Evolutionary conservation across 2,888 invertebrate species (phyloP).

Genomic region (Thereva unica): DNA sequence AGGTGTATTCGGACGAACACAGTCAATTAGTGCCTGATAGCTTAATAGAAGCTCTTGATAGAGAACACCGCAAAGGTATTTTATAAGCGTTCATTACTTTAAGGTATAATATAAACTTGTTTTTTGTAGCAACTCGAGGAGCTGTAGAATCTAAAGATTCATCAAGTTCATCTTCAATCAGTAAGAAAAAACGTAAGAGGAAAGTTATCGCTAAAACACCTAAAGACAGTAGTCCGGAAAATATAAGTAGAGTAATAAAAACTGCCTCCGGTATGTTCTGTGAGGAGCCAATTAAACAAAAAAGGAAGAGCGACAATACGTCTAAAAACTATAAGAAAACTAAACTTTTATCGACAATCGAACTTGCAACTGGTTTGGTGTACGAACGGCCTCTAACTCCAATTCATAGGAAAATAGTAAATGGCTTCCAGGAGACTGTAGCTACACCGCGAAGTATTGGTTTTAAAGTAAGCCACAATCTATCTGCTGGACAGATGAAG

Average conservation of each 20-base stretch:
- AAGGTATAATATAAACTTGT: too few species aligned
- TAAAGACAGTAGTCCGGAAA: not conserved
- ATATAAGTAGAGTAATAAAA: not conserved
- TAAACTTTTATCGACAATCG: constrained; percentile 19
- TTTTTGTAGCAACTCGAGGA: too few species aligned
- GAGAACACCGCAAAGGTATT: too few species aligned
- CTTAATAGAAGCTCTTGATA: too few species aligned
- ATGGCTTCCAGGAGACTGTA: constrained; percentile 28
- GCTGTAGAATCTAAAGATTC: too few species aligned
- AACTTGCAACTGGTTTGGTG: constrained; percentile 50
- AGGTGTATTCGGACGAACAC: too few species aligned
- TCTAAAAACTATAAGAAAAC: constrained; percentile 8
- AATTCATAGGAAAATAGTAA: constrained; percentile 19
- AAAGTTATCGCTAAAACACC: not conserved
- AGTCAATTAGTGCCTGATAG: too few species aligned
- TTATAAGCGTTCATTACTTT: too few species aligned
- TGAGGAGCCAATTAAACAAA: constrained; percentile 3
- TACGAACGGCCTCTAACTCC: constrained; percentile 51
- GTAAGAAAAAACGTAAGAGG: not conserved
- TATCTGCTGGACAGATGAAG: constrained; percentile 42
- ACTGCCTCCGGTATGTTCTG: constrained; percentile 30
- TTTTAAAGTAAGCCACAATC: constrained; percentile 45
- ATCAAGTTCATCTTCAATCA: too few species aligned
- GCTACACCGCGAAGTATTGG: constrained; percentile 39
- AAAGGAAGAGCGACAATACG: not conserved